These are phyloP conservation scores for Cyrtonyx montezumae DNA, from an alignment of 2,113 vertebrate genomes.

Conservation along the genomic window DNA sequence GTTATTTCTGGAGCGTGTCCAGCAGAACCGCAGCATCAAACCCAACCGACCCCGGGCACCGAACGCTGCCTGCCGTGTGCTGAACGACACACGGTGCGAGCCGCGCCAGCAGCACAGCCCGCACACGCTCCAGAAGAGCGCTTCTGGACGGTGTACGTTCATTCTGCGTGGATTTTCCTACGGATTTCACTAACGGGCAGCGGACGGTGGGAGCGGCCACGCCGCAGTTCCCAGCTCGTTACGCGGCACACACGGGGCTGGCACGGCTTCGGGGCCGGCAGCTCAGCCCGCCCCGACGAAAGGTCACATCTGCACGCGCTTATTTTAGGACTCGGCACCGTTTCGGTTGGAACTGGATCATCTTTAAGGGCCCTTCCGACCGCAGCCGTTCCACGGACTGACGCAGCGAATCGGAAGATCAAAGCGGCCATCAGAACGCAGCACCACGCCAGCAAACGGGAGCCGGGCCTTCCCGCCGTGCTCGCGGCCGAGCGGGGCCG, in stretches of 20 bases:
- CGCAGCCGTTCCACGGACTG: too few species aligned
- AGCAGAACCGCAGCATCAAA: neutral
- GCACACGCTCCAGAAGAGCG: neutral
- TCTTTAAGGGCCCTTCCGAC: too few species aligned
- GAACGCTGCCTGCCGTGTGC: too few species aligned
- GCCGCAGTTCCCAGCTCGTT: accelerated
- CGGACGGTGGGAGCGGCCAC: neutral
- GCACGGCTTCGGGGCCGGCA: accelerated
- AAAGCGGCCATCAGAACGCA: accelerated
- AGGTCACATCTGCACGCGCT: accelerated
- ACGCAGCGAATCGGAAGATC: too few species aligned
- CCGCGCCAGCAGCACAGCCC: neutral
- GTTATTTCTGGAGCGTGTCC: neutral
- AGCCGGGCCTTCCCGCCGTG: too few species aligned
- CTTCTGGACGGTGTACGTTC: accelerated
- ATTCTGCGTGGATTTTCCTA: neutral
- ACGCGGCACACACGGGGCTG: too few species aligned
- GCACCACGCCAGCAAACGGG: accelerated
- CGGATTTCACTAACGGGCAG: neutral
- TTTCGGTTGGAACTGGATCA: too few species aligned
- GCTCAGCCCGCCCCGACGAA: accelerated
- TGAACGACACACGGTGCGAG: neutral
- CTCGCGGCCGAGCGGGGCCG: too few species aligned
- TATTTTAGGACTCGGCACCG: neutral
- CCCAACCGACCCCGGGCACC: too few species aligned